Evolutionary conservation across 2,113 vertebrate genomes (phyloP), one percentile per base, ranked within the genome.

Genomic region (Apteryx mantelli): DNA sequence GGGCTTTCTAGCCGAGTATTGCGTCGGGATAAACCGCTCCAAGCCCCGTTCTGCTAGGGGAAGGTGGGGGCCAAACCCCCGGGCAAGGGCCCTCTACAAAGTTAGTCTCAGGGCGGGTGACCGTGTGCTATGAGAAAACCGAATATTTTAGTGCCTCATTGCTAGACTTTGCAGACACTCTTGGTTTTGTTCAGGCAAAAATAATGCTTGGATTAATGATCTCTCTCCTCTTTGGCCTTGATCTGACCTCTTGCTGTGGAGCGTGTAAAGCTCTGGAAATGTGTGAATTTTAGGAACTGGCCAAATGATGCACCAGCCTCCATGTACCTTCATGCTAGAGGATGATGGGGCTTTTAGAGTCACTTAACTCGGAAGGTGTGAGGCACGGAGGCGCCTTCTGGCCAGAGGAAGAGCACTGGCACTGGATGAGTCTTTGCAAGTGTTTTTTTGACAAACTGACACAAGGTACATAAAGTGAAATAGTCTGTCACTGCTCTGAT

Each of bases 1-100:
- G 14, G 2, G 13, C 60, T 9, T 12, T 36, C 20, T 4, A 3
- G 8, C 56, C 10, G 2, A 5, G 4, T 4, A 1, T 9, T 15
- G 8, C 1, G 32, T 2, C 73, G 17, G 2, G 38, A 14, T 40
- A 34, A 17, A 20, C 5, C 13, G 4, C 16, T 58, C 58, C 38
- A 4, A 21, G 25, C 5, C 3, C 15, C 7, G 17, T 50, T 58
- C 38, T 48, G 36, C 34, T 12, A 4, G 32, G 26, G 1, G 30
- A 28, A 24, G 24, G 10, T 4, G 30, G 22, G n/a, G 64, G 18
- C 18, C 24, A 8, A 69, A 15, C 20, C 22, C 22, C 0, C n/a
- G 8, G 15, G 20, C 42, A 8, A 28, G 21, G 56, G 5, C 21
- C 6, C 0, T 8, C 25, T 28, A 3, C 20, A 16, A n/a, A 70